A percentile compares a stretch with the other conserved stretches of the same genome.
phyloP scores from a whole-genome alignment of 2,797 vertebrate genomes.

The Poeciliopsis gracilis region DNA sequence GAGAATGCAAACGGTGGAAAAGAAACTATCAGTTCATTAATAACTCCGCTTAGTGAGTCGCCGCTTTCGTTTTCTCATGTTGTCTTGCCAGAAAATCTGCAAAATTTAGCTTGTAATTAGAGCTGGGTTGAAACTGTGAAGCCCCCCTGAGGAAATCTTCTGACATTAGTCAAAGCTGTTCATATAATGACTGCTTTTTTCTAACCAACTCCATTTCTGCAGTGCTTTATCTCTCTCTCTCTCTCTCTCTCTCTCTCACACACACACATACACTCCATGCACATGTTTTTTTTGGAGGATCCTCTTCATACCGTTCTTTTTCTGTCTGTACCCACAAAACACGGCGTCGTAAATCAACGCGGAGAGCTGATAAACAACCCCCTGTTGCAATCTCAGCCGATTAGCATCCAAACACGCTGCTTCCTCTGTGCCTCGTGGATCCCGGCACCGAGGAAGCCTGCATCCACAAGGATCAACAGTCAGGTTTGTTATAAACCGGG shows the following conservation, averaged over 20 bases:
- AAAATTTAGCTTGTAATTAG: not conserved
- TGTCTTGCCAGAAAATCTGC: not conserved
- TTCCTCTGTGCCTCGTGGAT: not conserved
- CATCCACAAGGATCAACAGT: not conserved
- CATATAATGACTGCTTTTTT: constrained; percentile 1
- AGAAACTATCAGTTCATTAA: not conserved
- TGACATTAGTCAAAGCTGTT: constrained; percentile 6
- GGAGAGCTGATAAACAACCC: constrained; percentile 55
- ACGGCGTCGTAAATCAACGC: constrained; percentile 58
- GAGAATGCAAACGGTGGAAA: not conserved
- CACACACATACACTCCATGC: constrained; percentile 12
- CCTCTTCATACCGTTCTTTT: constrained; percentile 52
- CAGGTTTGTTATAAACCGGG: constrained; percentile 25
- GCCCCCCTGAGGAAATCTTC: not conserved
- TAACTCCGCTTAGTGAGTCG: not conserved
- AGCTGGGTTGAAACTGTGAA: not conserved
- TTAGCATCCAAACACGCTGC: constrained; percentile 29
- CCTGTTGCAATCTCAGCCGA: constrained; percentile 49
- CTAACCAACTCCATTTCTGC: constrained; percentile 12
- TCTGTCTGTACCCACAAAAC: constrained; percentile 57
- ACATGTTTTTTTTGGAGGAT: constrained; percentile 34
- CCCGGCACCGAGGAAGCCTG: not conserved
- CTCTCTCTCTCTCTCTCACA: not conserved
- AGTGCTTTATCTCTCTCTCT: constrained; percentile 5
- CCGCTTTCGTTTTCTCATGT: not conserved